Base-by-base conservation (phyloP, 2,888 invertebrate genomes). In the Aelia acuminata region DNA sequence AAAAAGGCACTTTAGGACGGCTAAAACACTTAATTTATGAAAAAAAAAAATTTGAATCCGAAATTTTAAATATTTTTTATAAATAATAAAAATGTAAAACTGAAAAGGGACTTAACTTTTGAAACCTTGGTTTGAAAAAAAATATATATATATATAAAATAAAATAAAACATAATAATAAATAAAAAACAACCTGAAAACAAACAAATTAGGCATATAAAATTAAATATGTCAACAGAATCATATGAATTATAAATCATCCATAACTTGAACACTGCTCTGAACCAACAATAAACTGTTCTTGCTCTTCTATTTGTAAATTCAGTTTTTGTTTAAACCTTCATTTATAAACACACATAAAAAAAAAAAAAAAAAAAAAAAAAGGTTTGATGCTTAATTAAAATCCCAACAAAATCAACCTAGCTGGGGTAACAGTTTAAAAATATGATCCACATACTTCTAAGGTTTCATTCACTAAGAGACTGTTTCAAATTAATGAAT, bases 251-350 rank as follows among this genome's bases (percentile, higher is more conserved):
- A 53, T 53, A 39, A 85, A 53, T 20, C 18, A 50, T n/a, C 35
- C 53, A 35, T 39, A n/a, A 53, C 22, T 39, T n/a, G 53, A 85
- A 85, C 85, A 85, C 85, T 85, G 85, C 85, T 85, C 85, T 53
- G 22, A 53, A 85, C 39, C 50, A 85, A 49, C 85, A 85, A 85
- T 53, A 53, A 53, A 39, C n/a, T 7, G n/a, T 43, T 75, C 10
- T 75, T 75, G 1, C 8, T 75, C 22, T 43, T 11, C 11, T 43
- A 80, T 5, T 43, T n/a, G 8, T 3, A 35, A 75, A 35, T 39
- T 75, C 22, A 39, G 39, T 39, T 35, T 75, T 39, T 35, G 8
- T 75, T 75, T 4, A 75, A 75, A 39, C 39, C 20, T 75, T 35
- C 39, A 20, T 75, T 39, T 13, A 75, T n/a, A n/a, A n/a, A n/a